These are phyloP conservation scores for Chaetophractus vellerosus DNA, from an alignment of 2,797 vertebrate species.

Conservation along the genomic window DNA sequence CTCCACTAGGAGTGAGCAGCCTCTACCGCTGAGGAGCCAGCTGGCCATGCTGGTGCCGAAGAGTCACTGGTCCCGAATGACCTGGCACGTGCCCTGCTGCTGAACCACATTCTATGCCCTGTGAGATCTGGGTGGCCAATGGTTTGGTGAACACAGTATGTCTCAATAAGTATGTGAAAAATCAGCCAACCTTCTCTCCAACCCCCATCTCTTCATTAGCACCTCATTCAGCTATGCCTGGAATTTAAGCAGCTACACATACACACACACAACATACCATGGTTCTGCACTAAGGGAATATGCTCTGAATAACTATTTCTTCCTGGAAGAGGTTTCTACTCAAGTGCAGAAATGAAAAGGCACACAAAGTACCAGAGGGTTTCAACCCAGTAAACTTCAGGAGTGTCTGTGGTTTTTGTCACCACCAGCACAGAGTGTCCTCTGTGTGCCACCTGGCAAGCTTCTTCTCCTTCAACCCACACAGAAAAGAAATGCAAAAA, in stretches of 20 bases:
- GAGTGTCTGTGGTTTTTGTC: slow-evolving; percentile 47
- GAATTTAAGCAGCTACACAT: neutral
- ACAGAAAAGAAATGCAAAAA: slow-evolving; percentile 72
- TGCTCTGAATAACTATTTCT: neutral
- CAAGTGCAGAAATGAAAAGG: slow-evolving; percentile 29
- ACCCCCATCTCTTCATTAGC: neutral
- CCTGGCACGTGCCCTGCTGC: neutral
- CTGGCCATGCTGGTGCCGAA: fast-evolving
- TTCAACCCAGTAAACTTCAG: slow-evolving; percentile 60
- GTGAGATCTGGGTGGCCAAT: fast-evolving
- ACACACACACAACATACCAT: no score
- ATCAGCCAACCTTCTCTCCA: no score
- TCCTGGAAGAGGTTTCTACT: neutral
- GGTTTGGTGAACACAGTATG: neutral
- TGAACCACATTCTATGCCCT: neutral
- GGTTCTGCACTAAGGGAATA: neutral
- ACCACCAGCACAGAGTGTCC: neutral
- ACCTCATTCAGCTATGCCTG: neutral
- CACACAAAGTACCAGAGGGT: slow-evolving; percentile 43
- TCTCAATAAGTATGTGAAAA: neutral
- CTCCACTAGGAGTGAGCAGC: neutral
- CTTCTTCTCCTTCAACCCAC: slow-evolving; percentile 67
- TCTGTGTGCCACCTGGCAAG: slow-evolving; percentile 73
- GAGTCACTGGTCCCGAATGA: neutral
- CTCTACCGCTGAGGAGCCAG: neutral